A percentile compares a stretch with the other conserved stretches of the same genome.
Conservation (phyloP, 1,140 invertebrate species). For the Leptestheria dahalacensis region DNA sequence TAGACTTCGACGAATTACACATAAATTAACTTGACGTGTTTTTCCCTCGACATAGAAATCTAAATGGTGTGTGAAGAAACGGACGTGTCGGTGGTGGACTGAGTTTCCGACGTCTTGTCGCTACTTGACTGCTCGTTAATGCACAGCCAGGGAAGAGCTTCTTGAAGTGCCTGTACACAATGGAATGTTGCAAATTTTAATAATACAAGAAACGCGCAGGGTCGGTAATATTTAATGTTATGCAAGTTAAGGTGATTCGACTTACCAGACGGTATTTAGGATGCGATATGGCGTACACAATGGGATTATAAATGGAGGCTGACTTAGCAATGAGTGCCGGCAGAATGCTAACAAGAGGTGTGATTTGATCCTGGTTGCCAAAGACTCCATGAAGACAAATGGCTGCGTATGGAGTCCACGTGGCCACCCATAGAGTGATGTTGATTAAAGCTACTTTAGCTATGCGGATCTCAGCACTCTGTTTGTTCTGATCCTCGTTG, state of each 20-base stretch:
- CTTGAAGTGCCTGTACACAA: slow-evolving; percentile 5
- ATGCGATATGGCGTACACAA: slow-evolving; percentile 54
- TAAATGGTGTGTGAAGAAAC: neutral
- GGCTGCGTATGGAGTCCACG: slow-evolving; percentile 68
- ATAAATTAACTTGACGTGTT: too few species aligned
- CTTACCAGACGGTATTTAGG: slow-evolving; percentile 13
- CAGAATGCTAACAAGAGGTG: slow-evolving; percentile 57
- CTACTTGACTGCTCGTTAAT: slow-evolving; percentile 9
- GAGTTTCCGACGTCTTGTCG: neutral
- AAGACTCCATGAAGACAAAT: slow-evolving; percentile 35
- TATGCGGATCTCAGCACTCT: slow-evolving; percentile 64
- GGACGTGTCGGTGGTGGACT: neutral
- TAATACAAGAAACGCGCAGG: too few species aligned
- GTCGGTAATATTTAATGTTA: too few species aligned
- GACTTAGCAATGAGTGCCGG: slow-evolving; percentile 62
- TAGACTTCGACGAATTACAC: too few species aligned
- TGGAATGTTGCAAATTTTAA: too few species aligned
- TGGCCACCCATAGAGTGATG: slow-evolving; percentile 65
- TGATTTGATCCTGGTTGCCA: slow-evolving; percentile 30
- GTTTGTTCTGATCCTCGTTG: slow-evolving; percentile 40
- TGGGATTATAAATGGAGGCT: slow-evolving; percentile 63
- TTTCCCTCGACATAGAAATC: too few species aligned
- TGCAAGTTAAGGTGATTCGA: too few species aligned
- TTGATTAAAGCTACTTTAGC: slow-evolving; percentile 70
- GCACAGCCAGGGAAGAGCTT: slow-evolving; percentile 11